Percentiles rank a stretch among this genome's conserved stretches.
These are phyloP conservation scores for Semicossyphus pulcher DNA, from an alignment of 2,113 vertebrate species.

Conservation along the genomic window DNA sequence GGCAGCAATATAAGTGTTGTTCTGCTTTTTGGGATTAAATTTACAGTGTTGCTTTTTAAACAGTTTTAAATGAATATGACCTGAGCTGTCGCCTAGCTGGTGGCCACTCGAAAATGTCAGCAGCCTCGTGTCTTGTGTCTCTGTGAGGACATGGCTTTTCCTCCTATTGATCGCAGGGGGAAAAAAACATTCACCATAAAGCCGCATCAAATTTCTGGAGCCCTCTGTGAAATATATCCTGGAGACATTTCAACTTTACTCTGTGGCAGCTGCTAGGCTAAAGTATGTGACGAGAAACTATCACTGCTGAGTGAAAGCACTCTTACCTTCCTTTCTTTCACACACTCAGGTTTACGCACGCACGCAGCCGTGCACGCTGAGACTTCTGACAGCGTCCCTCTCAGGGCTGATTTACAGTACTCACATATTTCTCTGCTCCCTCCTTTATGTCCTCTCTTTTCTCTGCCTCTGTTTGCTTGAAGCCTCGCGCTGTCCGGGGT, in stretches of 20 bases:
- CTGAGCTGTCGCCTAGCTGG: slow-evolving; percentile 3
- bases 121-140: slow-evolving; percentile 12
- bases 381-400: slow-evolving; percentile 83
- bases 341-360: slow-evolving; percentile 53
- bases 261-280: not conserved
- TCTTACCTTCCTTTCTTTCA: slow-evolving; percentile 26
- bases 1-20: not conserved
- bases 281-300: not conserved
- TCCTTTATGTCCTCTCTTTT: slow-evolving; percentile 73
- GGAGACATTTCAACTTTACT: slow-evolving; percentile 7
- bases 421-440: slow-evolving; percentile 79
- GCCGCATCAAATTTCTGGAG: slow-evolving; percentile 24
- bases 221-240: slow-evolving; percentile 24
- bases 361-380: slow-evolving; percentile 33
- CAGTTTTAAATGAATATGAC: not conserved
- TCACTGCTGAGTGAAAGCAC: slow-evolving; percentile 4
- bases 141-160: slow-evolving; percentile 24
- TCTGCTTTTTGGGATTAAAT: not conserved
- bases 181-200: slow-evolving; percentile 19
- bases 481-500: slow-evolving; percentile 75
- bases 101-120: slow-evolving; percentile 16
- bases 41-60: not conserved
- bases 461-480: slow-evolving; percentile 83
- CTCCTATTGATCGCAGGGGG: slow-evolving; percentile 22
- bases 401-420: slow-evolving; percentile 90